Percentiles rank a stretch among this genome's conserved stretches.
These are phyloP conservation scores for Hemiscyllium ocellatum DNA, from an alignment of 2,113 vertebrate species.

Conservation along the genomic window DNA sequence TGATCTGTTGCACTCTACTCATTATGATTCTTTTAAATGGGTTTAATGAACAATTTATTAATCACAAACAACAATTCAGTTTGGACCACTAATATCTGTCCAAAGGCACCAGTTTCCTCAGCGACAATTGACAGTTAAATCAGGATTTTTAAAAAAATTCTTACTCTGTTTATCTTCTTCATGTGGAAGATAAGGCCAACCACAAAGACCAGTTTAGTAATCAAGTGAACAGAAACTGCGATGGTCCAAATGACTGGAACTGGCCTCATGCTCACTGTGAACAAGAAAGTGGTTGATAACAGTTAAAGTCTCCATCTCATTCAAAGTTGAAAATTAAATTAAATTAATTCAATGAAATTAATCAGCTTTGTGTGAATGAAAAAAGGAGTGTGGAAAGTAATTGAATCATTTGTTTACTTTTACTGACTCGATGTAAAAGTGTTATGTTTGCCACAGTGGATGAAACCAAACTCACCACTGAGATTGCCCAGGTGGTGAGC, in stretches of 20 bases:
- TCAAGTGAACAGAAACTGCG: not conserved
- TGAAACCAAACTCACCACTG: not conserved
- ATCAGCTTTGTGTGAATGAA: not conserved
- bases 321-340: not conserved
- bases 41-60: not conserved
- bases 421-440: not conserved
- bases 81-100: too few species aligned
- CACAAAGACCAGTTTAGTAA: not conserved
- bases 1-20: not conserved
- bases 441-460: not conserved
- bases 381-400: not conserved
- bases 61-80: not conserved
- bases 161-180: not conserved
- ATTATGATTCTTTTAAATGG: not conserved
- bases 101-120: not conserved
- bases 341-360: not conserved
- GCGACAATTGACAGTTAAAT: not conserved
- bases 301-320: not conserved
- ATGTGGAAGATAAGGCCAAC: not conserved
- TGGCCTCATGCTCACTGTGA: not conserved
- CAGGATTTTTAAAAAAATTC: not conserved
- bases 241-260: not conserved
- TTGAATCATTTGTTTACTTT: not conserved
- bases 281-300: not conserved
- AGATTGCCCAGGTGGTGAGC: not conserved